Percentiles rank a stretch among this genome's conserved stretches.
phyloP scores from a whole-genome alignment of 2,113 vertebrate genomes.

The Mustela lutreola region DNA sequence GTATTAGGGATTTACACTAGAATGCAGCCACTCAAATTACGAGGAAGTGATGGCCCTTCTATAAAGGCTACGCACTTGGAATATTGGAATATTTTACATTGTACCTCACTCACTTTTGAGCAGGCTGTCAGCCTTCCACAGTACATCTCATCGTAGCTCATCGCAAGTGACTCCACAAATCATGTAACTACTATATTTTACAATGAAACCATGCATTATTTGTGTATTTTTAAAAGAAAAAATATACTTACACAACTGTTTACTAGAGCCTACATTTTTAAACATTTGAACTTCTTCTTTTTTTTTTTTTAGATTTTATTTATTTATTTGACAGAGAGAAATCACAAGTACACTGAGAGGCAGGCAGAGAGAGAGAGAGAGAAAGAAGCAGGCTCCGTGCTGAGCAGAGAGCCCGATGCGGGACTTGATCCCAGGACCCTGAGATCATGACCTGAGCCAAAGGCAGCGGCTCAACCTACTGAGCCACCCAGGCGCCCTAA shows the following conservation, averaged over 20 bases:
- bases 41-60: background rate
- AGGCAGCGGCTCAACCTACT: too few relatives aligned
- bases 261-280: conserved; percentile 48
- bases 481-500: too few relatives aligned
- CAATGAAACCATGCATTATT: background rate
- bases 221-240: conserved; percentile 13
- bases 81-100: conserved; percentile 23
- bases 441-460: too few relatives aligned
- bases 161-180: conserved; percentile 44
- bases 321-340: too few relatives aligned
- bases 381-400: too few relatives aligned
- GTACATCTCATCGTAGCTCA: background rate
- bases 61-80: background rate
- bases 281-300: conserved; percentile 21
- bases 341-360: too few relatives aligned
- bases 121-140: background rate
- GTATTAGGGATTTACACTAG: background rate
- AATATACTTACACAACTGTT: background rate
- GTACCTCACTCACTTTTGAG: background rate
- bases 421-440: too few relatives aligned
- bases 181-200: conserved; percentile 17
- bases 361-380: too few relatives aligned
- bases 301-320: too few relatives aligned
- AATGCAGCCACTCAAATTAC: background rate
- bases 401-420: too few relatives aligned